These are phyloP conservation scores for Pristionchus arcanus DNA, from an alignment of 2,888 invertebrate species.

Conservation along the genomic window DNA sequence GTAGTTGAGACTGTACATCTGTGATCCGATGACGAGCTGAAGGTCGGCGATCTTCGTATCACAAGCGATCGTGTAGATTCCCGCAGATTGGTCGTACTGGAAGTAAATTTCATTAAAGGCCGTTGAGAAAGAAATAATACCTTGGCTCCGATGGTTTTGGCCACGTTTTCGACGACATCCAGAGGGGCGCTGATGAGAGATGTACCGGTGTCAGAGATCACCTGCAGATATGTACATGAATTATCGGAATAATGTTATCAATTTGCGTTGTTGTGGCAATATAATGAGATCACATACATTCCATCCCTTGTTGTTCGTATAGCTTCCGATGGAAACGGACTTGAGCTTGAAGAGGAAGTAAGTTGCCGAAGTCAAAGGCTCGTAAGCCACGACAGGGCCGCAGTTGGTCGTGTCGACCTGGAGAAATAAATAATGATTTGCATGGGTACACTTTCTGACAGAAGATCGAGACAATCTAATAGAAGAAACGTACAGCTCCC, in stretches of 20 bases:
- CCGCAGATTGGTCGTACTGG: background rate
- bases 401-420: slow-evolving; percentile 76
- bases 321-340: slow-evolving; percentile 58
- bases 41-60: background rate
- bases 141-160: background rate
- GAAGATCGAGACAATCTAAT: background rate
- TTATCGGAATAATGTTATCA: too few species aligned
- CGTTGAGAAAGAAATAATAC: too few species aligned
- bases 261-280: too few species aligned
- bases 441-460: too few species aligned
- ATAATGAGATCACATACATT: background rate
- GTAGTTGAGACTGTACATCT: background rate
- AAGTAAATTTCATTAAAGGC: too few species aligned
- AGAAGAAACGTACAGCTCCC: slow-evolving; percentile 73
- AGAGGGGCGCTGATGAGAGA: slow-evolving; percentile 61
- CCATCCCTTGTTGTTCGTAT: slow-evolving; percentile 55
- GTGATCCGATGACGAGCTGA: background rate
- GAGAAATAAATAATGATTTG: too few species aligned
- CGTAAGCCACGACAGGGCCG: slow-evolving; percentile 65
- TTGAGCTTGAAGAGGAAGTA: slow-evolving; percentile 58
- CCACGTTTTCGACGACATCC: background rate
- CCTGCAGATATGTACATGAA: slow-evolving; percentile 59
- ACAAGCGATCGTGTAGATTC: background rate
- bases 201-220: slow-evolving; percentile 71
- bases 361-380: slow-evolving; percentile 57